These are phyloP conservation scores for Aegithalos caudatus DNA, from an alignment of 2,113 vertebrate genomes.

Conservation along the genomic window DNA sequence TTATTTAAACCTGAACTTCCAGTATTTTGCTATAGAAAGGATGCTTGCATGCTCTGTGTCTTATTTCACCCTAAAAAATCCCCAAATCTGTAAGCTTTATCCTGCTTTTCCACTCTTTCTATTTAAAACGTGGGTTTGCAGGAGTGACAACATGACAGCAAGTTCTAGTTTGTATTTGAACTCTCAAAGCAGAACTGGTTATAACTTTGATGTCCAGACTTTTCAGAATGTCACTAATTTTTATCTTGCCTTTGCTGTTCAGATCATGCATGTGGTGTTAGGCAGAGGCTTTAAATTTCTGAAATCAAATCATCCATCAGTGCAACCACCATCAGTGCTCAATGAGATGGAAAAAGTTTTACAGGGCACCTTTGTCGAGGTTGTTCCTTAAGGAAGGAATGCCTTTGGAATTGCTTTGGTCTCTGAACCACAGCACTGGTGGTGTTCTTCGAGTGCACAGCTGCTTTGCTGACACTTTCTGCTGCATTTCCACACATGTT, in stretches of 20 bases:
- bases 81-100: background rate
- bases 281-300: background rate
- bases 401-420: background rate
- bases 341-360: background rate
- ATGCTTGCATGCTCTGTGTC: accelerated
- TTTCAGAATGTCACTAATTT: background rate
- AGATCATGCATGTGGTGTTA: background rate
- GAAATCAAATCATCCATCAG: background rate
- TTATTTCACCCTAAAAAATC: background rate
- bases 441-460: background rate
- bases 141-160: background rate
- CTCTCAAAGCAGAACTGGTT: background rate
- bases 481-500: accelerated
- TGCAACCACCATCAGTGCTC: background rate
- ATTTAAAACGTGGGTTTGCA: background rate
- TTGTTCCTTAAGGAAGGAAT: background rate
- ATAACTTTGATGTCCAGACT: background rate
- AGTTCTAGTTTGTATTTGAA: background rate
- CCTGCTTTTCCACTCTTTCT: background rate
- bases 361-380: background rate
- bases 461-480: background rate
- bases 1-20: background rate
- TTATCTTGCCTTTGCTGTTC: background rate
- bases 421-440: accelerated
- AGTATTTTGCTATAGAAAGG: background rate